Percentiles rank a stretch among this genome's conserved stretches.
Conservation (phyloP, 2,888 invertebrate species). For the Coenonympha arcania region DNA sequence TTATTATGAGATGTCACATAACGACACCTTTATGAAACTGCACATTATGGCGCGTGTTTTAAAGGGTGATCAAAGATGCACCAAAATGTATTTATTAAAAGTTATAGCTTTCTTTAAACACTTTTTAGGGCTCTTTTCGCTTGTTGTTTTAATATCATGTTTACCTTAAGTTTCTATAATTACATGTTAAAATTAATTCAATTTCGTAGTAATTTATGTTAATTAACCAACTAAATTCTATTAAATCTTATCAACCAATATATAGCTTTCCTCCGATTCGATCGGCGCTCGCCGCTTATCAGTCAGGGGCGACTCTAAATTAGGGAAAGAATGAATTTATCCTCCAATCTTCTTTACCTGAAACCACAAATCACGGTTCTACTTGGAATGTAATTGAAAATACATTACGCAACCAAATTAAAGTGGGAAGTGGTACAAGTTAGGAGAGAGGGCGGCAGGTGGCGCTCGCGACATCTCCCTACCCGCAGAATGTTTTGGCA, state of each 20-base stretch:
- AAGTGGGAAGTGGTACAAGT: conserved; percentile 73
- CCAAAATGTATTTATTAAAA: too few relatives aligned
- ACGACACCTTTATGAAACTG: conserved; percentile 64
- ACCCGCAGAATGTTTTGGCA: conserved; percentile 73
- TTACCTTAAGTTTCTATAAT: too few relatives aligned
- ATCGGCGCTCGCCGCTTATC: neutral
- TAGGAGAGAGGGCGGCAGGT: conserved; percentile 66
- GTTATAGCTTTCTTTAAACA: too few relatives aligned
- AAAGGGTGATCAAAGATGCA: conserved; percentile 72
- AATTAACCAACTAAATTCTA: neutral
- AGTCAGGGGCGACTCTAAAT: conserved; percentile 48
- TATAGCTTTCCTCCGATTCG: conserved; percentile 2
- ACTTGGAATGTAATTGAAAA: conserved; percentile 73
- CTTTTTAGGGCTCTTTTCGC: too few relatives aligned
- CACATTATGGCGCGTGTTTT: conserved; percentile 59
- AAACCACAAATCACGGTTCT: conserved; percentile 67
- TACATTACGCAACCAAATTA: conserved; percentile 75
- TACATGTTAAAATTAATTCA: too few relatives aligned
- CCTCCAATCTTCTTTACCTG: conserved; percentile 60
- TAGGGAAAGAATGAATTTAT: conserved; percentile 52
- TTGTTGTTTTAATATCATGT: too few relatives aligned
- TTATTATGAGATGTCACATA: conserved; percentile 65
- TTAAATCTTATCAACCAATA: neutral
- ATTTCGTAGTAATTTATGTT: too few relatives aligned
- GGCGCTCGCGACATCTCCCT: conserved; percentile 60